Evolutionary conservation across 2,888 invertebrate species (phyloP).

Genomic region (Catonia carolina): DNA sequence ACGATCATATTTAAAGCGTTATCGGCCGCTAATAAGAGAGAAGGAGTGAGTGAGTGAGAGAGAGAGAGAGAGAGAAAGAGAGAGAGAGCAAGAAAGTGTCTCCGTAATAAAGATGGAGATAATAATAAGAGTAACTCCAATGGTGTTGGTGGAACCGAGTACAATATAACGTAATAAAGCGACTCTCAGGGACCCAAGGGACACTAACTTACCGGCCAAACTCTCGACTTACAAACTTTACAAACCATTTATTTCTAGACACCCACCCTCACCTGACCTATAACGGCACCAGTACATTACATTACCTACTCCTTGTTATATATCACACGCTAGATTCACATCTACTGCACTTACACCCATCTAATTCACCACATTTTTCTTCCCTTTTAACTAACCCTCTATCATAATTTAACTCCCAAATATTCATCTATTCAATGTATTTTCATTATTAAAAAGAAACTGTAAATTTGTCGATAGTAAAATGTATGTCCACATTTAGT

Average conservation of each 20-base stretch:
- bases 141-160: constrained; percentile 6
- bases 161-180: constrained; percentile 14
- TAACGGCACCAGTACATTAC: too few relatives aligned
- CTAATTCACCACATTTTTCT: background rate
- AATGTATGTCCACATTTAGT: too few relatives aligned
- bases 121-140: too few relatives aligned
- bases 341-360: background rate
- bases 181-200: constrained; percentile 9
- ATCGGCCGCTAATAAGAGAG: too few relatives aligned
- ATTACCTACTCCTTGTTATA: too few relatives aligned
- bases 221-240: constrained; percentile 6
- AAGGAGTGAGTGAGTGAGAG: background rate
- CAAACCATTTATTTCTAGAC: constrained; percentile 16
- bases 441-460: too few relatives aligned
- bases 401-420: background rate
- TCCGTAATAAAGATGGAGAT: background rate
- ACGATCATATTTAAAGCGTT: too few relatives aligned
- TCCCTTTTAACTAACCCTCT: background rate
- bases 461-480: too few relatives aligned
- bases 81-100: background rate
- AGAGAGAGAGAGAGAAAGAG: background rate
- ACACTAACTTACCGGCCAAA: background rate
- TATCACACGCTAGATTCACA: too few relatives aligned
- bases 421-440: too few relatives aligned
- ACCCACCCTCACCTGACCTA: background rate